Evolutionary conservation across 2,888 invertebrate genomes (phyloP).

Genomic region (Microctonus hyperodae): DNA sequence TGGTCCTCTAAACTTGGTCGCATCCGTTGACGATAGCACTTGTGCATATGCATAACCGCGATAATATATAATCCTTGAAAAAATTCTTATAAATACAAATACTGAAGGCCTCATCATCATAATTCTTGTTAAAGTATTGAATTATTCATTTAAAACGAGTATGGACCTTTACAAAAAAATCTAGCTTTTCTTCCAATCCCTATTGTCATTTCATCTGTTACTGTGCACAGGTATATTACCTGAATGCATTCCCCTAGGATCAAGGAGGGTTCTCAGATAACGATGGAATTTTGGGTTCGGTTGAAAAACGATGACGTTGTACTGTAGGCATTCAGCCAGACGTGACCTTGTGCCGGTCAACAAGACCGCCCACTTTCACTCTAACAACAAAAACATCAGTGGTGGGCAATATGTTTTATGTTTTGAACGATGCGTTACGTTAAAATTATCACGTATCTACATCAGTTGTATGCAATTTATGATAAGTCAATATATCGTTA

Average conservation of each 20-base stretch:
- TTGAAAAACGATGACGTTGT: slow-evolving; percentile 35
- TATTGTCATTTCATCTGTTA: not conserved
- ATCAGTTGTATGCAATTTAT: not conserved
- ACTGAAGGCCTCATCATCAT: not conserved
- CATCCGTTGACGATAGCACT: not conserved
- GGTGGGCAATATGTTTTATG: not conserved
- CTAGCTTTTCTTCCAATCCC: not conserved
- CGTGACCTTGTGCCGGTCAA: slow-evolving; percentile 45
- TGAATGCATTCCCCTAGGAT: slow-evolving; percentile 4
- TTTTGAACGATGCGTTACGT: slow-evolving; percentile 1
- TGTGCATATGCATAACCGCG: not conserved
- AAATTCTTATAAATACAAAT: not conserved
- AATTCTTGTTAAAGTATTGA: not conserved
- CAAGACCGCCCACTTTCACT: slow-evolving; percentile 48
- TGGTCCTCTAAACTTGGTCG: not conserved
- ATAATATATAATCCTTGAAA: slow-evolving; percentile 1
- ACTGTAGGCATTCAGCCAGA: slow-evolving; percentile 40
- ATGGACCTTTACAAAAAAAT: not conserved
- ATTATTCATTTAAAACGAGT: not conserved
- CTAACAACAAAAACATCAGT: slow-evolving; percentile 22
- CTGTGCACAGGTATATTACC: not conserved
- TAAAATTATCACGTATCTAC: not conserved
- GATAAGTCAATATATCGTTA: slow-evolving; percentile 1
- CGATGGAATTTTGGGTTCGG: slow-evolving; percentile 7
- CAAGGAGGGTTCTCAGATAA: not conserved